These are phyloP conservation scores for Taxidea taxus DNA, from an alignment of 2,113 vertebrate genomes.

Conservation along the genomic window DNA sequence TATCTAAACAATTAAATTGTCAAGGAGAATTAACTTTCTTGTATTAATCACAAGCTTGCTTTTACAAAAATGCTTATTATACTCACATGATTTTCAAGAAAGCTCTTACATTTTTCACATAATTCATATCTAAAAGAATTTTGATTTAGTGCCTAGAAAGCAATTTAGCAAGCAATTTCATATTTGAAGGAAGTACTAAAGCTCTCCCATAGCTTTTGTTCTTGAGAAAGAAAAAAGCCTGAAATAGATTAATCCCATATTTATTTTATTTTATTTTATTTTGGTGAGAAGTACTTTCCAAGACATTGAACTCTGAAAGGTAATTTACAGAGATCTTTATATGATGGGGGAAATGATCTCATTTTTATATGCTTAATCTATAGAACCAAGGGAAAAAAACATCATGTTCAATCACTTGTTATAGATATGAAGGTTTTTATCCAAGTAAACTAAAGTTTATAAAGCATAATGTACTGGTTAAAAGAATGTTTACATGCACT, in stretches of 20 bases:
- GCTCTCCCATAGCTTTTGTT: constrained; percentile 61
- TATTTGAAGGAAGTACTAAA: constrained; percentile 69
- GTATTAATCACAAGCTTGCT: constrained; percentile 21
- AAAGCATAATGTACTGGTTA: background rate
- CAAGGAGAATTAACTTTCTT: constrained; percentile 10
- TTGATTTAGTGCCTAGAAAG: constrained; percentile 76
- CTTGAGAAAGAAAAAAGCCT: constrained; percentile 46
- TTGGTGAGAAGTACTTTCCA: constrained; percentile 32
- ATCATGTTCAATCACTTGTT: background rate
- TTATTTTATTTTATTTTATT: background rate
- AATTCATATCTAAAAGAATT: constrained; percentile 74
- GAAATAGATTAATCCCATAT: constrained; percentile 67
- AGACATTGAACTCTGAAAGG: constrained; percentile 22
- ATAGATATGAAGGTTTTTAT: background rate
- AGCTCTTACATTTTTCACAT: constrained; percentile 52
- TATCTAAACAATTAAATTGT: constrained; percentile 52
- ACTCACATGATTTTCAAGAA: constrained; percentile 64
- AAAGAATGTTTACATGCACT: background rate
- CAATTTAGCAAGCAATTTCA: constrained; percentile 74
- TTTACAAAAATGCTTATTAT: constrained; percentile 54
- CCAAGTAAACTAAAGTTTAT: background rate
- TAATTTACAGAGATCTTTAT: constrained; percentile 44
- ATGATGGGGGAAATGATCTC: background rate
- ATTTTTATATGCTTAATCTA: background rate
- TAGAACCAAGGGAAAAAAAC: background rate